Evolutionary conservation across 2,888 invertebrate species (phyloP).

Genomic region (Sesia apiformis): DNA sequence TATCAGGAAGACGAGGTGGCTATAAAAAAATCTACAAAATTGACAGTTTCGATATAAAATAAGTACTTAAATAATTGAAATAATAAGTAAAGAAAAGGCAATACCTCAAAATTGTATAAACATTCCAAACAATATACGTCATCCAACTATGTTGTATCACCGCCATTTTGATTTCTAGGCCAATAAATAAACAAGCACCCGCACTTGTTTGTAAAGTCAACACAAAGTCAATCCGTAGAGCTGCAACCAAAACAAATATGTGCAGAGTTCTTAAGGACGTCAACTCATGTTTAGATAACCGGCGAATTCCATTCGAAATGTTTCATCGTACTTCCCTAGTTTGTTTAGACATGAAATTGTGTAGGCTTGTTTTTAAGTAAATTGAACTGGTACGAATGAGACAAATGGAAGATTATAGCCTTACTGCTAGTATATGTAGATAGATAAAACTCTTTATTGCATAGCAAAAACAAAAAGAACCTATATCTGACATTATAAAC

Average conservation of each 20-base stretch:
- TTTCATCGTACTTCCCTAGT: not conserved
- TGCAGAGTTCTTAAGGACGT: constrained; percentile 48
- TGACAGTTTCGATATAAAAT: too few species aligned
- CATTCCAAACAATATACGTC: constrained; percentile 12
- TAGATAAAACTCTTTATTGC: too few species aligned
- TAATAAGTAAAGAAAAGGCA: not conserved
- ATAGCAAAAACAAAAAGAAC: too few species aligned
- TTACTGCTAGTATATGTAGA: too few species aligned
- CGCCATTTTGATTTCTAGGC: constrained; percentile 19
- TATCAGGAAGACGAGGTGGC: too few species aligned
- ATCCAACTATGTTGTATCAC: constrained; percentile 12
- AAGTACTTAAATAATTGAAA: too few species aligned
- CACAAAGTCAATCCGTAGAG: constrained; percentile 48
- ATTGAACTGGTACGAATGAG: too few species aligned
- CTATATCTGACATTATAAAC: too few species aligned
- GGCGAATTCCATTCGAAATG: not conserved
- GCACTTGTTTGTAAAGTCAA: constrained; percentile 61
- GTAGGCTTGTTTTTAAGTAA: too few species aligned
- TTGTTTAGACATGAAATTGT: not conserved
- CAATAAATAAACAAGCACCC: constrained; percentile 32
- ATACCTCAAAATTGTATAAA: constrained; percentile 12
- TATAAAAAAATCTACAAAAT: too few species aligned
- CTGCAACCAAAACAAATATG: constrained; percentile 60
- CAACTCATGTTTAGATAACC: constrained; percentile 13
- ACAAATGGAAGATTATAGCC: too few species aligned